Percentiles rank a stretch among this genome's conserved stretches.
These are phyloP conservation scores for Prinia subflava DNA, from an alignment of 2,113 vertebrate genomes.

Conservation along the genomic window DNA sequence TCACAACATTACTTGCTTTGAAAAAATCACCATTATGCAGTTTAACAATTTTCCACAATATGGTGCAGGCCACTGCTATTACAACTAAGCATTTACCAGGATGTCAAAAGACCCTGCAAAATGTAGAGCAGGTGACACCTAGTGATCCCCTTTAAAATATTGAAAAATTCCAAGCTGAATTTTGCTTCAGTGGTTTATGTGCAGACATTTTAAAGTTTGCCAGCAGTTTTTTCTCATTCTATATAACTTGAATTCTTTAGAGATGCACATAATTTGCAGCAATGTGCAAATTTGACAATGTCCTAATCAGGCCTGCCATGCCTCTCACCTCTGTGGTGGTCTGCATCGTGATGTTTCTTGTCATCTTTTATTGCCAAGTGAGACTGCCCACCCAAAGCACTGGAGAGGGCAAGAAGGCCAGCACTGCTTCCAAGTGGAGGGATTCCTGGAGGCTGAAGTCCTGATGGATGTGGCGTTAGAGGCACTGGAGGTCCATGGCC, in stretches of 20 bases:
- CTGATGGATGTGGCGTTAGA: constrained; percentile 90
- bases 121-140: constrained; percentile 59
- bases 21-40: constrained; percentile 70
- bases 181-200: constrained; percentile 59
- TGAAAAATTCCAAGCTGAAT: constrained; percentile 64
- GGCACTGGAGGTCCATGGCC: constrained; percentile 91
- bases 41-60: constrained; percentile 75
- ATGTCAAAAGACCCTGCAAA: constrained; percentile 68
- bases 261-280: constrained; percentile 61
- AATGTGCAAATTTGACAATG: constrained; percentile 41
- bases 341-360: constrained; percentile 90
- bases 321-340: constrained; percentile 94
- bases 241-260: constrained; percentile 61
- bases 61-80: constrained; percentile 71
- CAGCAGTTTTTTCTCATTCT: constrained; percentile 65
- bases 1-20: constrained; percentile 71
- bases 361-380: constrained; percentile 93
- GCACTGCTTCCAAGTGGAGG: constrained; percentile 89
- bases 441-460: constrained; percentile 88
- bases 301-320: constrained; percentile 82
- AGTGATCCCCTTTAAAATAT: constrained; percentile 62
- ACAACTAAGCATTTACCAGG: constrained; percentile 68
- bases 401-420: constrained; percentile 91
- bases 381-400: constrained; percentile 87
- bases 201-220: constrained; percentile 54